Evolutionary conservation across 1,140 invertebrate species (phyloP).

Genomic region (Drosophila yakuba): DNA sequence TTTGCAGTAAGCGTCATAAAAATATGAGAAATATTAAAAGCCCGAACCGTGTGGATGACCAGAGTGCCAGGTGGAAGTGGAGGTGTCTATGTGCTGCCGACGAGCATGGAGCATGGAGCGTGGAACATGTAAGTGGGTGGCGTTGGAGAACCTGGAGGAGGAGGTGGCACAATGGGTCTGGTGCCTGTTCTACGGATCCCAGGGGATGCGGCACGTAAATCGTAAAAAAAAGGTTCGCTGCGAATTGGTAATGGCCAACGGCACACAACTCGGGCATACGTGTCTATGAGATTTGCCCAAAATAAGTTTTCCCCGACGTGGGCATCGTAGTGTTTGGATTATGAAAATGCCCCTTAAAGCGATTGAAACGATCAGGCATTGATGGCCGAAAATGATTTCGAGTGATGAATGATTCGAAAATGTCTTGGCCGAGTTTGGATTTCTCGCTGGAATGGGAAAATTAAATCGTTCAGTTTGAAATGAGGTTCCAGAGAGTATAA

Average conservation of each 20-base stretch:
- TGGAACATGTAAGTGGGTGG: conserved; percentile 9
- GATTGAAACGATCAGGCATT: conserved; percentile 55
- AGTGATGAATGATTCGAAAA: conserved; percentile 46
- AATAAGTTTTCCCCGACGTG: conserved; percentile 38
- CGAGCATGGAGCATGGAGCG: no score
- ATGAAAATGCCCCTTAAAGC: conserved; percentile 51
- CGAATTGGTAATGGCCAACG: conserved; percentile 57
- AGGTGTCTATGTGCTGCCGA: conserved; percentile 39
- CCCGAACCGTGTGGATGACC: conserved; percentile 47
- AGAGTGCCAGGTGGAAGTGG: conserved; percentile 39
- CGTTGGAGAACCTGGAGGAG: no score
- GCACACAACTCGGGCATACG: conserved; percentile 41
- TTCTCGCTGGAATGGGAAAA: conserved; percentile 1
- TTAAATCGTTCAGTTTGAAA: conserved; percentile 35
- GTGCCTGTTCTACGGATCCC: conserved; percentile 34
- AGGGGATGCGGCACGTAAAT: conserved; percentile 76
- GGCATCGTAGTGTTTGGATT: conserved; percentile 24
- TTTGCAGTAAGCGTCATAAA: conserved; percentile 60
- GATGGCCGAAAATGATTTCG: conserved; percentile 49
- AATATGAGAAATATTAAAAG: conserved; percentile 82
- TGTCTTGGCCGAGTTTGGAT: conserved; percentile 18
- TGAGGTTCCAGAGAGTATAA: conserved; percentile 7
- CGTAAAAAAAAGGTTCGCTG: conserved; percentile 76
- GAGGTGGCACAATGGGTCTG: conserved; percentile 29
- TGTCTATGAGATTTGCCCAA: conserved; percentile 57